These are phyloP conservation scores for Cenopis cana DNA, from an alignment of 2,888 invertebrate genomes.

Conservation along the genomic window DNA sequence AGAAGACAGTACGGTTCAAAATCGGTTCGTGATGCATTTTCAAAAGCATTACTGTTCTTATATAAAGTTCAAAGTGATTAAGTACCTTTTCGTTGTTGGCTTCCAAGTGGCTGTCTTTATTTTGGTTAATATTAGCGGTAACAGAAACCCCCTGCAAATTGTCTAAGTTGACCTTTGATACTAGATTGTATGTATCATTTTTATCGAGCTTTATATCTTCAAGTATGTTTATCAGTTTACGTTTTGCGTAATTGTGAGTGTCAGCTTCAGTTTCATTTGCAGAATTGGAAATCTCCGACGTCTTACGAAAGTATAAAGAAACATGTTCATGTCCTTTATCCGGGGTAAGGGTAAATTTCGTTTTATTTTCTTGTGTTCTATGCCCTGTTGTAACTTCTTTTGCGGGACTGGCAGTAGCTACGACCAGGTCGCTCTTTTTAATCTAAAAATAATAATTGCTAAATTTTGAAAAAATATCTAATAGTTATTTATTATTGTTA, in stretches of 20 bases:
- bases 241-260: constrained; percentile 61
- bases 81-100: background rate
- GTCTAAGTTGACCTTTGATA: constrained; percentile 63
- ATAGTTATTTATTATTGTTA: no score
- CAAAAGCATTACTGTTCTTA: background rate
- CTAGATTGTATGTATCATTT: constrained; percentile 59
- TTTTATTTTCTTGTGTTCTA: constrained; percentile 43
- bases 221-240: constrained; percentile 73
- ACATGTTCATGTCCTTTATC: constrained; percentile 51
- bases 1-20: no score
- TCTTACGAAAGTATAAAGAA: constrained; percentile 59
- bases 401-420: constrained; percentile 43
- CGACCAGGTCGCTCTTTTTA: constrained; percentile 55
- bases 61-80: background rate
- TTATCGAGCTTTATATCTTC: constrained; percentile 68
- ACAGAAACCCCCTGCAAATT: constrained; percentile 60
- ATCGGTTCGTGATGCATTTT: no score
- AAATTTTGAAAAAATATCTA: background rate
- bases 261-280: constrained; percentile 46
- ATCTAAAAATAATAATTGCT: constrained; percentile 54
- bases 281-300: constrained; percentile 42
- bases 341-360: constrained; percentile 41
- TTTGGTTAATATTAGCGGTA: constrained; percentile 45
- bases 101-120: background rate
- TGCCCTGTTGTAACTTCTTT: constrained; percentile 47